Evolutionary conservation across 2,888 invertebrate species (phyloP).

Genomic region (Thecophora atra): DNA sequence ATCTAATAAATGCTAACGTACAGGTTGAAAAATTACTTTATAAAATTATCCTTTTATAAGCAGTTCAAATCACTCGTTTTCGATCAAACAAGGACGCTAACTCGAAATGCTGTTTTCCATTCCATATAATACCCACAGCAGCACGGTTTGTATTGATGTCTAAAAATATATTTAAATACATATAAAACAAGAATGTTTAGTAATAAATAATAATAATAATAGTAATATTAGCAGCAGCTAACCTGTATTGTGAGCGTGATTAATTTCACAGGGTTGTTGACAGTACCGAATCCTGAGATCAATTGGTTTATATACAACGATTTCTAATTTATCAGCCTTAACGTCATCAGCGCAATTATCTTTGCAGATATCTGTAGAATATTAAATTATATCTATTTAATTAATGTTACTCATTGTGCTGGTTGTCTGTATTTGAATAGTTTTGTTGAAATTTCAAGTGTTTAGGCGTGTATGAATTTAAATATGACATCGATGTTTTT

Average conservation of each 20-base stretch:
- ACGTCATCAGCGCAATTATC: background rate
- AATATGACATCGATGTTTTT: background rate
- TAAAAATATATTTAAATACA: constrained; percentile 13
- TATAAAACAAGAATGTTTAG: background rate
- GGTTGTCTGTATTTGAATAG: background rate
- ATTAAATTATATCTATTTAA: constrained; percentile 8
- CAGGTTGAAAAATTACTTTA: constrained; percentile 14
- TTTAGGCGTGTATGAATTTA: background rate
- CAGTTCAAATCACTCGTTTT: too few relatives aligned
- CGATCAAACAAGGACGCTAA: background rate
- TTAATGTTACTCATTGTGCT: background rate
- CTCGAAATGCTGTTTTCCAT: constrained; percentile 13
- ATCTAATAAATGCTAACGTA: too few relatives aligned
- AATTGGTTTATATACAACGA: constrained; percentile 52
- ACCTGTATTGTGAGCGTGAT: constrained; percentile 56
- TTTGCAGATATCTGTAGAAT: background rate
- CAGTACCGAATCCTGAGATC: constrained; percentile 58
- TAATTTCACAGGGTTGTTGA: constrained; percentile 50
- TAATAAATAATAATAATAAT: constrained; percentile 10
- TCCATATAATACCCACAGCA: constrained; percentile 52
- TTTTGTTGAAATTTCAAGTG: background rate
- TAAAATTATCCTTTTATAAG: too few relatives aligned
- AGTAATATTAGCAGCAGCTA: constrained; percentile 41
- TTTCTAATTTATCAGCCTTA: constrained; percentile 4
- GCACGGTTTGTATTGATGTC: constrained; percentile 44